phyloP scores from a whole-genome alignment of 2,797 vertebrate genomes.

The Malacoraja senta region DNA sequence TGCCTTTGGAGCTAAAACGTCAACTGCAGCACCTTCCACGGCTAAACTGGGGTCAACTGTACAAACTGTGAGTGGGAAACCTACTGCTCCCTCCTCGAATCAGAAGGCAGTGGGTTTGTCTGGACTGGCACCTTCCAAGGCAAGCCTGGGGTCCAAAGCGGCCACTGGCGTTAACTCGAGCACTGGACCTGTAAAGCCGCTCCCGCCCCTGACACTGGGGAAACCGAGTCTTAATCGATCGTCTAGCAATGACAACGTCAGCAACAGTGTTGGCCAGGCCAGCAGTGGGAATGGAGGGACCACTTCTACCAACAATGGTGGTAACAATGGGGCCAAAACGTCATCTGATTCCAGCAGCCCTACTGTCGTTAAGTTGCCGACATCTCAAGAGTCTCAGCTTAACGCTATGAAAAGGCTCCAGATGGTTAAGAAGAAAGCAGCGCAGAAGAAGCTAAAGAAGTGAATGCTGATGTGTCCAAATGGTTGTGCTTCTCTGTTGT shows the following conservation, averaged over 20 bases:
- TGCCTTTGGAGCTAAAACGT: constrained; percentile 85
- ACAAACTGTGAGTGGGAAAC: constrained; percentile 66
- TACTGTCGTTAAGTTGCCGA: constrained; percentile 71
- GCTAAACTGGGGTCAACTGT: constrained; percentile 72
- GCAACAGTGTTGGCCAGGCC: constrained; percentile 50
- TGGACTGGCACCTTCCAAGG: constrained; percentile 71
- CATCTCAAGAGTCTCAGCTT: constrained; percentile 90
- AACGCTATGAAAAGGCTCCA: constrained; percentile 93
- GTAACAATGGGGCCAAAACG: constrained; percentile 62
- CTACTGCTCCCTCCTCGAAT: constrained; percentile 60
- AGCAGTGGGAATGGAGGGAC: constrained; percentile 53
- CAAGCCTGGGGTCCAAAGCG: constrained; percentile 70
- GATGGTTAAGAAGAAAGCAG: constrained; percentile 95
- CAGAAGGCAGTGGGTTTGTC: constrained; percentile 82
- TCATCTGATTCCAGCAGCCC: constrained; percentile 50
- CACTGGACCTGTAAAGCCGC: constrained; percentile 69
- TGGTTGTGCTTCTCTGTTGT: not conserved
- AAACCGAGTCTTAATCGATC: constrained; percentile 84
- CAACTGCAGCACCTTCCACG: constrained; percentile 65
- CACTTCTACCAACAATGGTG: constrained; percentile 53
- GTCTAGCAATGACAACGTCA: constrained; percentile 75
- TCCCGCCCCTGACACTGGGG: constrained; percentile 79
- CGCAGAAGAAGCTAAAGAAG: constrained; percentile 95
- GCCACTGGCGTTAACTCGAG: constrained; percentile 56
- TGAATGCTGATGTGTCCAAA: constrained; percentile 45